Evolutionary conservation across 2,797 vertebrate genomes (phyloP), one percentile per base, ranked within the genome.

Genomic region (Pteronotus mesoamericanus): DNA sequence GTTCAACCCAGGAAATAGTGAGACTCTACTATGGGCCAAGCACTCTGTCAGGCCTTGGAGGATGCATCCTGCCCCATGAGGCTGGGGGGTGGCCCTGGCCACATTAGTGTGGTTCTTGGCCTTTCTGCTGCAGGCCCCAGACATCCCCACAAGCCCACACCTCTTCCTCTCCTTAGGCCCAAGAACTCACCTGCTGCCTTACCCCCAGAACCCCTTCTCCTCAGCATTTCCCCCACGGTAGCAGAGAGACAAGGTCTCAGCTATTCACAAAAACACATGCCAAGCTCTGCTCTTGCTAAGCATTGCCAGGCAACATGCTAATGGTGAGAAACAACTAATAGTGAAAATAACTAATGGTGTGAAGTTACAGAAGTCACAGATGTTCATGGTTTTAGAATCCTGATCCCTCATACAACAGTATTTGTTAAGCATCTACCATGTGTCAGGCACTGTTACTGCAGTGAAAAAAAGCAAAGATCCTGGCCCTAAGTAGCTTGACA

Each of bases 91-190:
- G 10, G 34, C n/a, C 77, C 44, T 64, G 39, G n/a, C 44, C 1
- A 10, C 61, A 29, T 9, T 7, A 19, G 32, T 1, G 21, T 32
- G 42, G 55, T 72, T 15, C 0, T 19, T 0, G 1, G 61, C 12
- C 42, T 59, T 10, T 39, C 48, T 29, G 9, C 2, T 0, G 46
- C 1, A 24, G 48, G 26, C 42, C n/a, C 22, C 51, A 21, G 37
- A 48, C 26, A 18, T 9, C 79, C 32, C 48, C 29, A 5, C 7
- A 16, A 44, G 34, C 14, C 51, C 42, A n/a, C 6, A 2, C 16
- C 10, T 16, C 22, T 44, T 21, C 57, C 26, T 77, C 4, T 15
- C 7, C 21, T 42, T 39, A 71, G 37, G 48, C 39, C 32, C 0
- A 1, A 29, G 32, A 19, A 24, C 80, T 46, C 75, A 72, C 34